phyloP scores from a whole-genome alignment of 2,113 vertebrate species.

The Hepsetus odoe region DNA sequence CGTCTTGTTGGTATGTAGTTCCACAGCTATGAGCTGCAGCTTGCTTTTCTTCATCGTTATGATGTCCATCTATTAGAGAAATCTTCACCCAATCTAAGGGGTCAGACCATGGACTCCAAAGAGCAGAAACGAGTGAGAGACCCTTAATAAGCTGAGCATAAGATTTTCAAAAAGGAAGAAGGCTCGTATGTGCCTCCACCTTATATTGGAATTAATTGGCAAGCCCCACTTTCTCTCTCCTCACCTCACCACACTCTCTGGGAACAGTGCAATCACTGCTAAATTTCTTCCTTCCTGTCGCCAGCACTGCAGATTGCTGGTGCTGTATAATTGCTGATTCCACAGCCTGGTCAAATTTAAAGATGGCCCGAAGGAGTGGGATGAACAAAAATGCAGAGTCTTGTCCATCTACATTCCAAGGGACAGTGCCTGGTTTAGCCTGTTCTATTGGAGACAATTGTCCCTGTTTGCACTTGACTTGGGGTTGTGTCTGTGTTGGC shows the following conservation, averaged over 20 bases:
- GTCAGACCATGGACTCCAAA: slow-evolving; percentile 16
- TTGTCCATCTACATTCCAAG: slow-evolving; percentile 70
- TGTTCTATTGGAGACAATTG: slow-evolving; percentile 60
- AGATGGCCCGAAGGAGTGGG: slow-evolving; percentile 56
- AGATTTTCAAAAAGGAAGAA: slow-evolving; percentile 57
- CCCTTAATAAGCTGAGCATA: slow-evolving; percentile 66
- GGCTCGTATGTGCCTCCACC: slow-evolving; percentile 52
- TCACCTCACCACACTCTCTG: slow-evolving; percentile 30
- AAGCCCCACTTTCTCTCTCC: slow-evolving; percentile 24
- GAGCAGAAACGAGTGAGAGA: slow-evolving; percentile 54
- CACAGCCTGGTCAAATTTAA: slow-evolving; percentile 49
- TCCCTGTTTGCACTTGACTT: slow-evolving; percentile 61
- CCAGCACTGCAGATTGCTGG: slow-evolving; percentile 60
- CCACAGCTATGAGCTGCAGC: slow-evolving; percentile 11
- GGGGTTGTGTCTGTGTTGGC: slow-evolving; percentile 62
- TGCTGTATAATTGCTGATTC: slow-evolving; percentile 52
- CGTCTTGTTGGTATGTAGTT: slow-evolving; percentile 3
- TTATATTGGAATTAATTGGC: slow-evolving; percentile 48
- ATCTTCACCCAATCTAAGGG: slow-evolving; percentile 28
- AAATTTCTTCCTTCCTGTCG: slow-evolving; percentile 40
- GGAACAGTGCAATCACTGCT: slow-evolving; percentile 46
- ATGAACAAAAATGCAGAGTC: slow-evolving; percentile 56
- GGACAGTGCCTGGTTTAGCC: slow-evolving; percentile 54
- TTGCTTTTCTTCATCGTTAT: slow-evolving; percentile 15
- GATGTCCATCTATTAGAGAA: slow-evolving; percentile 32